Evolutionary conservation across 2,888 invertebrate species (phyloP).

Genomic region (Amphipyra berbera): DNA sequence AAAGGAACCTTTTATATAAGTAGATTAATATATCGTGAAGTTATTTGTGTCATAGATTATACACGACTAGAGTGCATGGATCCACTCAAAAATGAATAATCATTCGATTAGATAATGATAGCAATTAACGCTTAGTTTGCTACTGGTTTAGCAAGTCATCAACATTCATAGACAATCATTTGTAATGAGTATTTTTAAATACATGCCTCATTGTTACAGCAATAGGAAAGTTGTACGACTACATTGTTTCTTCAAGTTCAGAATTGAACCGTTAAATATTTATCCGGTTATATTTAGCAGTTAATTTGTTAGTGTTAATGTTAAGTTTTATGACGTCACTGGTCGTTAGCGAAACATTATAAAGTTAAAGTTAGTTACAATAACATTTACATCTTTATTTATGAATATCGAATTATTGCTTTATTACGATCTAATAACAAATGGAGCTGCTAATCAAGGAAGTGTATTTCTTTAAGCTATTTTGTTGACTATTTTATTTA

Average conservation of each 20-base stretch:
- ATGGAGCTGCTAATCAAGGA: neutral
- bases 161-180: conserved; percentile 43
- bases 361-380: conserved; percentile 2
- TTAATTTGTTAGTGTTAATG: conserved; percentile 7
- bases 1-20: conserved; percentile 26
- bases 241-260: conserved; percentile 21
- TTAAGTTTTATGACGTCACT: conserved; percentile 4
- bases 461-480: neutral
- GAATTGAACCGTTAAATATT: conserved; percentile 9
- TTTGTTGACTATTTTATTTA: too few species aligned
- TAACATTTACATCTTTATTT: conserved; percentile 2
- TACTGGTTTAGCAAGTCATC: conserved; percentile 63
- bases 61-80: conserved; percentile 44
- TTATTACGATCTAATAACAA: neutral
- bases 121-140: conserved; percentile 58
- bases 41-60: conserved; percentile 55
- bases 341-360: neutral
- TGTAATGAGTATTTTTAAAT: conserved; percentile 44
- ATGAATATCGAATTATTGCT: neutral
- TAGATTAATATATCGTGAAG: conserved; percentile 18
- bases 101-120: conserved; percentile 71
- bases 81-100: conserved; percentile 60
- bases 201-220: conserved; percentile 19
- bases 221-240: conserved; percentile 19
- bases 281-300: neutral